A percentile compares a stretch with the other conserved stretches of the same genome.
phyloP scores from a whole-genome alignment of 2,797 vertebrate genomes.

The Pipistrellus pipistrellus region DNA sequence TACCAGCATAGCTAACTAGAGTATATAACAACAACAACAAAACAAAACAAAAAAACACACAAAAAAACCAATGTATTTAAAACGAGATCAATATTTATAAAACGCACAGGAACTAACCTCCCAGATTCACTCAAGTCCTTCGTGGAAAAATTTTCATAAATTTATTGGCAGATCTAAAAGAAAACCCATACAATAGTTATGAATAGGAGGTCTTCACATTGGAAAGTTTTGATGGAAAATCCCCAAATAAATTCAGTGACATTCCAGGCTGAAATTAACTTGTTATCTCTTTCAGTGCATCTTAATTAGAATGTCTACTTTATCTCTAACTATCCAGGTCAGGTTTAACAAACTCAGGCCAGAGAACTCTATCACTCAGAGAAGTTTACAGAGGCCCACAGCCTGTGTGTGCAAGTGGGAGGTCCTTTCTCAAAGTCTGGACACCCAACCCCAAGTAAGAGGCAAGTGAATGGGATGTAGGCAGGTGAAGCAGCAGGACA shows the following conservation, averaged over 20 bases:
- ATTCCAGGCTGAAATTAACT: slow-evolving; percentile 22
- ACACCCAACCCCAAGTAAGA: neutral
- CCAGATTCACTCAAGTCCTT: slow-evolving; percentile 13
- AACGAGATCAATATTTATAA: neutral
- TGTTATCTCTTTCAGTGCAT: neutral
- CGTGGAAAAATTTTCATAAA: neutral
- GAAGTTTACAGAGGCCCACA: neutral
- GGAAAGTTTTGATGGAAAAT: slow-evolving; percentile 11
- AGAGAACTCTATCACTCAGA: neutral
- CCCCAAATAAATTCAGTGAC: slow-evolving; percentile 47
- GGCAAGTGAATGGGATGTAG: accelerated
- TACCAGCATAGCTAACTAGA: neutral
- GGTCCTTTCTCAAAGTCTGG: neutral
- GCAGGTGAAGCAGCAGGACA: neutral
- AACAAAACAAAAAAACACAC: too few relatives aligned
- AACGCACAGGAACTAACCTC: neutral
- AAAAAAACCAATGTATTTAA: neutral
- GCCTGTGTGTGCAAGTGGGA: neutral
- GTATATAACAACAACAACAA: neutral
- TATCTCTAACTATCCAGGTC: neutral
- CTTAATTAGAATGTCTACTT: neutral
- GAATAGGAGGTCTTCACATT: neutral
- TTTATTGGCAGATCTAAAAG: slow-evolving; percentile 17
- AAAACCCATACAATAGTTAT: slow-evolving; percentile 32
- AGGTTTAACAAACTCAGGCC: neutral